A percentile compares a stretch with the other conserved stretches of the same genome.
Conservation (phyloP, 2,113 vertebrate genomes). For the Cyanistes caeruleus region DNA sequence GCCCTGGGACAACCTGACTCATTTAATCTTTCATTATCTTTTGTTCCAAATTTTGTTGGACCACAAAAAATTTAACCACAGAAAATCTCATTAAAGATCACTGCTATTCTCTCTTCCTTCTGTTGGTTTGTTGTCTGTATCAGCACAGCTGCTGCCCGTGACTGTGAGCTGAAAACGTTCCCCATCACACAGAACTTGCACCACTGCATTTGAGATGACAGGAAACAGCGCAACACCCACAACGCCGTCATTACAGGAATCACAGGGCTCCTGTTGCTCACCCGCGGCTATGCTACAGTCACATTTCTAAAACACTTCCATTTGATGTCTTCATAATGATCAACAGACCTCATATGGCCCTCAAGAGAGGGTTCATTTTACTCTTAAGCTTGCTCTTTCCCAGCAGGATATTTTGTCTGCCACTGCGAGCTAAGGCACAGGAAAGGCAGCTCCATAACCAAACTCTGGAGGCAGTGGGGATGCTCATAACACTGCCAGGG, state of each 20-base stretch:
- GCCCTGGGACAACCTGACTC: background rate
- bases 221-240: background rate
- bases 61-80: background rate
- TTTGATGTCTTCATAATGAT: conserved; percentile 22
- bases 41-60: background rate
- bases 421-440: background rate
- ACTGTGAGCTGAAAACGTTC: background rate
- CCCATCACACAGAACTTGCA: background rate
- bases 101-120: background rate
- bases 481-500: background rate
- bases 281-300: background rate
- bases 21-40: background rate
- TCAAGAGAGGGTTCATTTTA: background rate
- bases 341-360: background rate
- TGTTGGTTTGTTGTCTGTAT: background rate
- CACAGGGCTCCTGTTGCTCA: background rate
- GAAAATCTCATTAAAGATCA: background rate
- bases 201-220: background rate
- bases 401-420: background rate
- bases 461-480: background rate
- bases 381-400: background rate
- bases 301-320: background rate
- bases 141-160: background rate
- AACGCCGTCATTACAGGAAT: background rate
- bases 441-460: background rate